A percentile compares a stretch with the other conserved stretches of the same genome.
These are phyloP conservation scores for Andrena hattorfiana DNA, from an alignment of 2,888 invertebrate genomes.

Conservation along the genomic window DNA sequence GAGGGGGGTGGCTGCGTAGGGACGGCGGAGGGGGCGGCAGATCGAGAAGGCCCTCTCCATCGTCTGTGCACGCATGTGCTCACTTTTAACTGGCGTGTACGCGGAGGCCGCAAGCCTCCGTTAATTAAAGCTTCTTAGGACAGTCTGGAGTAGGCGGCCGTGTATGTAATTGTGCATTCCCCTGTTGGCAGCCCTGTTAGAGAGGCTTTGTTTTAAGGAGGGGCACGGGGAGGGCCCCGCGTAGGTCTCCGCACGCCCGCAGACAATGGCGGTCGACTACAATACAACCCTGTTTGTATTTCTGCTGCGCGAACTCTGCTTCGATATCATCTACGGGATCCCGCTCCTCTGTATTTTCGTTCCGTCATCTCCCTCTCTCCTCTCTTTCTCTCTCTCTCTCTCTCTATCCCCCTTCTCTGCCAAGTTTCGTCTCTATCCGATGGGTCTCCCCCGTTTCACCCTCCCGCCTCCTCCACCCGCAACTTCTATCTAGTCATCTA, in stretches of 20 bases:
- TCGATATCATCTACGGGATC: slow-evolving; percentile 60
- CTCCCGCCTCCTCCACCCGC: background rate
- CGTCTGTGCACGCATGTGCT: slow-evolving; percentile 26
- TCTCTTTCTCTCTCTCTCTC: slow-evolving; percentile 9
- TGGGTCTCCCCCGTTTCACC: background rate
- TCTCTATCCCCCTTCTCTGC: background rate
- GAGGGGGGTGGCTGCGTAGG: background rate
- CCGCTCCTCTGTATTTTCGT: background rate
- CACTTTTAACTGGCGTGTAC: slow-evolving; percentile 12
- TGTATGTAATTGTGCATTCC: slow-evolving; percentile 76
- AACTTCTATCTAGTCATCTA: slow-evolving; percentile 31
- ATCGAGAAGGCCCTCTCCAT: background rate
- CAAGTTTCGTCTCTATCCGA: slow-evolving; percentile 2
- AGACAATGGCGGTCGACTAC: slow-evolving; percentile 63
- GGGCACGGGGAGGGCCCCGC: slow-evolving; percentile 26
- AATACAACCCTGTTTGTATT: slow-evolving; percentile 68
- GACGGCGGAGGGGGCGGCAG: background rate
- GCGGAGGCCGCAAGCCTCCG: slow-evolving; percentile 55
- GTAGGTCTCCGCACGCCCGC: slow-evolving; percentile 57
- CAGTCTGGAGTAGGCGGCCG: slow-evolving; percentile 60
- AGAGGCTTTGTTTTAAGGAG: slow-evolving; percentile 73
- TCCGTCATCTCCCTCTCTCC: background rate
- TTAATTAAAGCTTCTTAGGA: slow-evolving; percentile 76
- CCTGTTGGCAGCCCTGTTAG: slow-evolving; percentile 68
- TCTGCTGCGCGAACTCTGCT: slow-evolving; percentile 56